Base-by-base conservation (phyloP, 2,888 invertebrate genomes). In the Monoplex corrugatus region DNA sequence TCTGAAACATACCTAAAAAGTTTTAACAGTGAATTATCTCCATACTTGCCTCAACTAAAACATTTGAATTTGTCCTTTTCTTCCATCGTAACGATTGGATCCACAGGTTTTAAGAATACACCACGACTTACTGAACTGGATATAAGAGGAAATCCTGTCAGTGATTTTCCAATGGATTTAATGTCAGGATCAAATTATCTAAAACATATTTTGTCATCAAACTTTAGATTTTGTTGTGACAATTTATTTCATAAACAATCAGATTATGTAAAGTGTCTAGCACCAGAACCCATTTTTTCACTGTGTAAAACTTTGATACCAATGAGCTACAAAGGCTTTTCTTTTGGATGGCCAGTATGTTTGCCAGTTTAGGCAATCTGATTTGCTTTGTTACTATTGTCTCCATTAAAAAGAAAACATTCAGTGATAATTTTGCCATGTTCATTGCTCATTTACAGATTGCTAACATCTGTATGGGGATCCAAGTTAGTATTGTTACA, bases 151-250 rank as follows among this genome's bases (percentile, higher is more conserved):
- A 80, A 1, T 32, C 40, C 28, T 8, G 28, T 80, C 28, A 80
- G 10, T 23, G 23, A 10, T 19, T 80, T 80, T 23, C 43, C 28
- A 8, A 3, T 43, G 40, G 40, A 80, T 8, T 19, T 80, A 32
- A 43, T 80, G 23, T 80, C 40, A 40, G 32, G 43, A 0, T 80
- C 40, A 23, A 23, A 43, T 23, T 5, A 43, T 10, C 10, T 80
- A 43, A 80, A 40, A 23, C 3, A 13, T 8, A 80, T 80, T 23
- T 80, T 43, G 23, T 8, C 78, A 40, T 80, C 78, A 80, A 32
- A 80, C 43, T 80, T 43, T 43, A 80, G 78, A 32, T 23, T 80
- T 43, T 80, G 78, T 19, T 80, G 78, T 23, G 40, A 80, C 19
- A 40, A 28, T 40, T 13, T 80, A 19, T 19, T 80, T 23, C 28